Base-by-base conservation (phyloP, 2,113 vertebrate species). In the Lophotis ruficrista region DNA sequence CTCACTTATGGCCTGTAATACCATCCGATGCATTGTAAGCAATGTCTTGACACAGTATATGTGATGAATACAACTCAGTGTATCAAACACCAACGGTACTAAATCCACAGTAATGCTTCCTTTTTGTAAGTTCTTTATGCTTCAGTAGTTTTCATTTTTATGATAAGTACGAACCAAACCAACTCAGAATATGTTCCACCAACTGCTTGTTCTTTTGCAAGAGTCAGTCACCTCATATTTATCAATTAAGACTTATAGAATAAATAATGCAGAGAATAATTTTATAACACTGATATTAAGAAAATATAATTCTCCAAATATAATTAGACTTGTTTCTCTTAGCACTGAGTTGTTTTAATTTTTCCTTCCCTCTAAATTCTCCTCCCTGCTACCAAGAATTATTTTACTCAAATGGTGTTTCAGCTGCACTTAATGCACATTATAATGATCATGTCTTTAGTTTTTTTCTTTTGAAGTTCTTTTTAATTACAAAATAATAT, bases 401-500 rank as follows among this genome's bases (percentile, higher is more conserved):
- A 88, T 97, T 98, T 97, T 95, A 97, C 93, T 95, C 94, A 96
- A 95, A 98, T 87, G 88, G 50, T 83, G 80, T 96, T 97, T 97
- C 90, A 96, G 41, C 94, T 87, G 64, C 17, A 53, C 94, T 94
- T 85, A 96, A 96, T 68, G 92, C 75, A 96, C 75, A 68, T 93
- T 96, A 89, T 97, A 97, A 97, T 98, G 97, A 98, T 96, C 82
- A 18, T 80, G 92, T 97, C 95, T 94, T 97, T 22, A 30, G 83
- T 73, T 97, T 90, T 96, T 95, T 97, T 95, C 94, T 96, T 94
- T 95, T 97, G 89, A 98, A 96, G 94, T 95, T 97, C 94, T 95
- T 97, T 96, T 98, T 97, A 98, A 98, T 98, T 98, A 97, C 92
- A 95, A 98, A 98, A 97, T 98, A 97, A 97, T 93, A 97, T 61